Percentiles rank a stretch among this genome's conserved stretches.
Conservation (phyloP, 2,888 invertebrate species). For the Melieria omissa region DNA sequence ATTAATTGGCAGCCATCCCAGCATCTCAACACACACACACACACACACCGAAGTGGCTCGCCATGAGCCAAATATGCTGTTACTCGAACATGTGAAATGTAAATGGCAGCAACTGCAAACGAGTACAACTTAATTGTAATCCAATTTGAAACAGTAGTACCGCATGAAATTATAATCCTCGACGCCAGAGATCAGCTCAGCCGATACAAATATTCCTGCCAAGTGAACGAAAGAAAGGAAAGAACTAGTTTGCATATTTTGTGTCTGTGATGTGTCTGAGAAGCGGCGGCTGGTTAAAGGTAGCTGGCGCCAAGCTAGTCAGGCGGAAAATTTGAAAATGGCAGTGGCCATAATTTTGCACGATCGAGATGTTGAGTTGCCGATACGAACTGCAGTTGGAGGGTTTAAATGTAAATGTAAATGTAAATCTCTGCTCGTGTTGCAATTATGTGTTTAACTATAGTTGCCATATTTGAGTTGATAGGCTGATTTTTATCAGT, state of each 20-base stretch:
- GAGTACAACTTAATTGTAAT: conserved; percentile 27
- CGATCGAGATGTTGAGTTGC: conserved; percentile 17
- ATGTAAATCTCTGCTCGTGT: neutral
- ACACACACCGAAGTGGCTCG: too few species aligned
- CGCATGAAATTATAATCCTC: conserved; percentile 41
- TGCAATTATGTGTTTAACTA: conserved; percentile 32
- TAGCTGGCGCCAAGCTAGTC: conserved; percentile 34
- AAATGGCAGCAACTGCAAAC: conserved; percentile 19
- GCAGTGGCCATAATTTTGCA: conserved; percentile 17
- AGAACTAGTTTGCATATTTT: neutral
- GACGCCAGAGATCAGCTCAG: conserved; percentile 32
- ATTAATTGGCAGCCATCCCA: conserved; percentile 2
- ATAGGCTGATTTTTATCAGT: conserved; percentile 15
- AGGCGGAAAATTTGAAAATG: conserved; percentile 24
- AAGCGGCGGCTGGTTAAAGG: neutral
- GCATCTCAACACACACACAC: neutral
- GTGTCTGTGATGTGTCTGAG: neutral
- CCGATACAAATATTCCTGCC: conserved; percentile 29
- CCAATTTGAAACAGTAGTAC: conserved; percentile 35
- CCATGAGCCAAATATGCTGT: too few species aligned
- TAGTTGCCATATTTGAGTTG: conserved; percentile 19
- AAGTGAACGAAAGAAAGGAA: conserved; percentile 9
- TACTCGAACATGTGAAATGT: too few species aligned
- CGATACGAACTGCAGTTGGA: neutral
- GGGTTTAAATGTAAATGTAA: neutral